Conservation (phyloP, 2,113 vertebrate genomes). For the Bubo blakistoni region DNA sequence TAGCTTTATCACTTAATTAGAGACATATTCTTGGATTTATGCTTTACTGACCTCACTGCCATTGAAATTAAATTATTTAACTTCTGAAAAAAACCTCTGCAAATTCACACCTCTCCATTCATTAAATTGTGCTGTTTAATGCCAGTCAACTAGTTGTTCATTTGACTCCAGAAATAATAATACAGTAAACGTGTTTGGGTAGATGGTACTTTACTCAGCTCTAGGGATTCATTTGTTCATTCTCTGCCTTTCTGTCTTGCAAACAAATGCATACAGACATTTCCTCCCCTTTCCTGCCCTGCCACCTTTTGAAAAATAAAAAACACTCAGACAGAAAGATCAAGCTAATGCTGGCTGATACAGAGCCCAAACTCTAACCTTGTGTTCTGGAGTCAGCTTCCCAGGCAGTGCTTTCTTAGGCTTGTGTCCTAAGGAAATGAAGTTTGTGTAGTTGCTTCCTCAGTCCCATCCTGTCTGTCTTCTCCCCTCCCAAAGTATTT, state of each 20-base stretch:
- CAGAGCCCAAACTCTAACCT: not conserved
- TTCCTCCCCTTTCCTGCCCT: rapidly evolving
- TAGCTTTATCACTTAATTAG: constrained; percentile 55
- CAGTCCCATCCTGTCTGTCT: not conserved
- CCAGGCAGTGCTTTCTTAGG: not conserved
- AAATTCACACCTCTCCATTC: not conserved
- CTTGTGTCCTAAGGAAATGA: not conserved
- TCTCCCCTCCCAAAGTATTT: not conserved
- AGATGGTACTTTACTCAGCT: not conserved
- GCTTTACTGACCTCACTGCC: constrained; percentile 2
- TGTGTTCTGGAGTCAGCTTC: not conserved
- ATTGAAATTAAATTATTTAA: constrained; percentile 39
- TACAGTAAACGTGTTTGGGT: not conserved
- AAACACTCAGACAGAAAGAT: not conserved
- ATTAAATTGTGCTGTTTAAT: not conserved
- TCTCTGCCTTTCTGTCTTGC: not conserved
- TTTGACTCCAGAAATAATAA: not conserved
- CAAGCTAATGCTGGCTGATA: not conserved
- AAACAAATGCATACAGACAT: not conserved
- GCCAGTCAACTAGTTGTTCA: not conserved
- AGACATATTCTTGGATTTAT: constrained; percentile 43
- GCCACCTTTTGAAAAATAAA: not conserved
- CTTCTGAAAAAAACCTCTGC: not conserved
- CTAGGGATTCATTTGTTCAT: not conserved
- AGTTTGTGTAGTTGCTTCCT: not conserved